Evolutionary conservation across 2,113 vertebrate genomes (phyloP), one percentile per base, ranked within the genome.

Genomic region (Bucco capensis): DNA sequence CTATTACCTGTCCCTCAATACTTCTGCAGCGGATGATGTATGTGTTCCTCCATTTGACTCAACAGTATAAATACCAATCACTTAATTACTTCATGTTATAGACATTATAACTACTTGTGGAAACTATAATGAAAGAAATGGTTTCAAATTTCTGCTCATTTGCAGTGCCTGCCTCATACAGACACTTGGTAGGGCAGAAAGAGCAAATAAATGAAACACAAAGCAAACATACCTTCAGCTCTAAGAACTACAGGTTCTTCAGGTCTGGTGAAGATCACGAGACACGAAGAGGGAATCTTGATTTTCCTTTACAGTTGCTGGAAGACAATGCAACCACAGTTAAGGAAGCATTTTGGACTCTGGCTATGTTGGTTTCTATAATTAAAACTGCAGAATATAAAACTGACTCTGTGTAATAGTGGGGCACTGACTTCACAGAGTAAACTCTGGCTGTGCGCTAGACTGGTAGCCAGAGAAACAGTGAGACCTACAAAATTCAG

Each of bases 161-260:
- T 33, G 56, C 37, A 75, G 50, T 19, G 13, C 19, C 65, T 44
- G 53, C 74, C 50, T 78, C 83, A 61, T 11, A 28, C 35, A 74
- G 76, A 75, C 60, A 71, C 42, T 72, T 67, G 23, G 61, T 57
- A 61, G 50, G 46, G 33, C 5, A 72, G 80, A 78, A 92, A 57
- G 37, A 72, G 37, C 37, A 86, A 78, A 83, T 53, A 78, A 58
- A 71, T 58, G 70, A 88, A 95, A 76, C 62, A 90, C 37, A 84
- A 92, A 94, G 70, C 83, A 92, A 88, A 88, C 74, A 74, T 33
- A 94, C 61, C 83, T 90, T 56, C 72, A 90, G 64, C 61, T 91
- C 70, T 27, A n/a, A 22, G 88, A 81, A 61, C 49, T 40, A 94
- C 94, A 88, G 61, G 65, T 95, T 93, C 83, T 86, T 95, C 93